Conservation (phyloP, 2,888 invertebrate genomes). For the Pedicia rivosa region DNA sequence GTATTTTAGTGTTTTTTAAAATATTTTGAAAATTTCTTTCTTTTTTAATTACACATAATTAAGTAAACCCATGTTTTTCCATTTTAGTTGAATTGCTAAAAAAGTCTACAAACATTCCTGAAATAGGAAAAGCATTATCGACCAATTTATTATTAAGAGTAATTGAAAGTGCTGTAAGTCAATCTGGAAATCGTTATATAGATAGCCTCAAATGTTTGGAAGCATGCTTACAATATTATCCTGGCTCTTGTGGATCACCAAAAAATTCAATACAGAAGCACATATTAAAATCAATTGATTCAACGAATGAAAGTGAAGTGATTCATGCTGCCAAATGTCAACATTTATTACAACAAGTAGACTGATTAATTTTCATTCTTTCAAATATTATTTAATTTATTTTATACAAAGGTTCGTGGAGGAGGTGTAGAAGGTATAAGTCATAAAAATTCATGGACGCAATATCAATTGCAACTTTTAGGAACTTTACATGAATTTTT, state of each 20-base stretch:
- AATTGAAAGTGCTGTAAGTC: constrained; percentile 15
- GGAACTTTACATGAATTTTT: constrained; percentile 17
- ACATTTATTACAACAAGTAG: constrained; percentile 22
- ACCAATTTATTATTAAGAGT: constrained; percentile 17
- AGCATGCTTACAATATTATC: constrained; percentile 17
- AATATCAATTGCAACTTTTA: constrained; percentile 17
- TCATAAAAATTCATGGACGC: constrained; percentile 20
- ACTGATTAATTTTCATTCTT: neutral
- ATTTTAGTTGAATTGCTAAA: constrained; percentile 15
- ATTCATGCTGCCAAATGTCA: constrained; percentile 19
- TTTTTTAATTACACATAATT: neutral
- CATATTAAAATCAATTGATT: constrained; percentile 17
- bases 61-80: neutral
- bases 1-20: constrained; percentile 10
- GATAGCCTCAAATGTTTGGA: constrained; percentile 18
- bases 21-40: neutral
- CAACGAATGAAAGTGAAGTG: constrained; percentile 13
- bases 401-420: constrained; percentile 16
- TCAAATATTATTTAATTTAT: neutral
- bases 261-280: constrained; percentile 18
- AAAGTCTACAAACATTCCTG: constrained; percentile 17
- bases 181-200: constrained; percentile 10
- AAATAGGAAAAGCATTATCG: constrained; percentile 18
- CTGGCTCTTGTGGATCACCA: constrained; percentile 18
- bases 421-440: constrained; percentile 19